phyloP scores from a whole-genome alignment of 1,140 invertebrate species.

The Drosophila teissieri region DNA sequence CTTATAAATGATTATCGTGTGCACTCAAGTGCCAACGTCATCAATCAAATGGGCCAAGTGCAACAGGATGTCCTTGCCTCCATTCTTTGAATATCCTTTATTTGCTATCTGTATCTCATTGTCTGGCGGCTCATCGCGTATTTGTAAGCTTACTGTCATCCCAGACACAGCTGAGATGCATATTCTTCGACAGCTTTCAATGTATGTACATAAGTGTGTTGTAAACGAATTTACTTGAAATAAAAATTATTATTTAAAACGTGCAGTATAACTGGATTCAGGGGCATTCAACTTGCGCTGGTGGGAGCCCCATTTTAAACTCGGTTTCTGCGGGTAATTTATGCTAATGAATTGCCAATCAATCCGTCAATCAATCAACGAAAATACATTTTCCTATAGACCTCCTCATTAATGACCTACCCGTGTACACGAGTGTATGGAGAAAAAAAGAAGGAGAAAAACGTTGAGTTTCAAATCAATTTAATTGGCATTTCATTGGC shows the following conservation, averaged over 20 bases:
- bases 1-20: constrained; percentile 74
- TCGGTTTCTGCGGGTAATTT: constrained; percentile 56
- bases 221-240: too few relatives aligned
- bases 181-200: too few relatives aligned
- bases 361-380: constrained; percentile 63
- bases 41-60: constrained; percentile 63
- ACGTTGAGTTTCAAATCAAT: constrained; percentile 63
- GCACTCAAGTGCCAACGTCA: constrained; percentile 67
- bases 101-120: neutral
- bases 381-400: constrained; percentile 36
- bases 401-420: constrained; percentile 55
- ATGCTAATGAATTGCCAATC: constrained; percentile 68
- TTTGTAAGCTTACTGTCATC: too few relatives aligned
- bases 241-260: neutral
- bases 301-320: neutral
- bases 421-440: constrained; percentile 1
- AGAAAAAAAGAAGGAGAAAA: constrained; percentile 11
- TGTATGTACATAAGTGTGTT: too few relatives aligned
- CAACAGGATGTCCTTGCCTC: constrained; percentile 50
- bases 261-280: neutral
- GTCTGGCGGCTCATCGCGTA: neutral
- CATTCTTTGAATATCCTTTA: neutral
- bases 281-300: neutral
- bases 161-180: too few relatives aligned
- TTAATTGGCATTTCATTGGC: constrained; percentile 64